phyloP scores from a whole-genome alignment of 2,888 invertebrate genomes.

The Ceraclea dissimilis region DNA sequence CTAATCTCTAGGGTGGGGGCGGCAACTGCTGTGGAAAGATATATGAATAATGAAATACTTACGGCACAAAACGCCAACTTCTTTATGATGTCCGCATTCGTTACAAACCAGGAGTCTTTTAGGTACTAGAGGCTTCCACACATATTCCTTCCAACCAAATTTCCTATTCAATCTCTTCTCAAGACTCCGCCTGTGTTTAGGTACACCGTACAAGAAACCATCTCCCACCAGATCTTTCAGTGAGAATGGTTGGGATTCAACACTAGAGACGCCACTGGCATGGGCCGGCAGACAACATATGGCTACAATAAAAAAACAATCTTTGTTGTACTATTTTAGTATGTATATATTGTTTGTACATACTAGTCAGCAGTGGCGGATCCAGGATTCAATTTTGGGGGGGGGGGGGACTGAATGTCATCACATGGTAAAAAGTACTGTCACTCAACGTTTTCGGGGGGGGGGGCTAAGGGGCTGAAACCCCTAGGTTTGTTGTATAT shows the following conservation, averaged over 20 bases:
- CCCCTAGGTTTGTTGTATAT: too few species aligned
- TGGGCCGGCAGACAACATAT: not conserved
- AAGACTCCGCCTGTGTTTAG: slow-evolving; percentile 66
- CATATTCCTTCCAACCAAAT: slow-evolving; percentile 60
- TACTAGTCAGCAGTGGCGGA: too few species aligned
- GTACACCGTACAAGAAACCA: slow-evolving; percentile 76
- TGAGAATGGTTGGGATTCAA: slow-evolving; percentile 36
- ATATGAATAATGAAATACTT: slow-evolving; percentile 29
- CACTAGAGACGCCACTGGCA: not conserved
- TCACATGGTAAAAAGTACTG: too few species aligned
- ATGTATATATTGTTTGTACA: too few species aligned
- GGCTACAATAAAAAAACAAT: not conserved
- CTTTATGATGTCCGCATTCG: slow-evolving; percentile 78
- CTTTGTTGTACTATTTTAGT: not conserved
- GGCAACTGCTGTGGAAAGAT: not conserved
- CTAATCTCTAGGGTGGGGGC: too few species aligned
- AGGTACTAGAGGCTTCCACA: slow-evolving; percentile 62
- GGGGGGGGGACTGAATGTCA: too few species aligned
- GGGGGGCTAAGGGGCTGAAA: too few species aligned
- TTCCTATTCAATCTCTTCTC: slow-evolving; percentile 68
- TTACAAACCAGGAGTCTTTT: slow-evolving; percentile 72
- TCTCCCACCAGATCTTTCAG: slow-evolving; percentile 61
- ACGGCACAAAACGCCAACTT: slow-evolving; percentile 76
- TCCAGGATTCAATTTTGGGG: too few species aligned
- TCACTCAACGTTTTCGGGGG: too few species aligned